phyloP scores from a whole-genome alignment of 2,113 vertebrate genomes.

The Anoura caudifer region DNA sequence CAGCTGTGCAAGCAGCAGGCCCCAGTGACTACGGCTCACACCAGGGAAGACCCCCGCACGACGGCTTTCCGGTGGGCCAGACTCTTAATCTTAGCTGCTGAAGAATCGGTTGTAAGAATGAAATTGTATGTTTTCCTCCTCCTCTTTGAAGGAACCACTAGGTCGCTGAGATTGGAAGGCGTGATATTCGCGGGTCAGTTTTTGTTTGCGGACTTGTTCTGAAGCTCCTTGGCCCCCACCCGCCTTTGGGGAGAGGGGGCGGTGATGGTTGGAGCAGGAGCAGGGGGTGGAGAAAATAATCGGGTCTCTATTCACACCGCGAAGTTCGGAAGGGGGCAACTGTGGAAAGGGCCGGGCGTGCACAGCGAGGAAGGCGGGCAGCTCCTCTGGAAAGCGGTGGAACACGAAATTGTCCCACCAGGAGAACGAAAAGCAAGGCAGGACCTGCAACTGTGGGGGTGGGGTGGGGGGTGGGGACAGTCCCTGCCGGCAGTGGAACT shows the following conservation, averaged over 20 bases:
- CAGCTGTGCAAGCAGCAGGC: neutral
- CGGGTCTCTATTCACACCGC: neutral
- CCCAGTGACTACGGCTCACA: neutral
- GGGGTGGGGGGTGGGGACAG: no score
- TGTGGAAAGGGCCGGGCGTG: neutral
- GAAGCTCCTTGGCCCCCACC: neutral
- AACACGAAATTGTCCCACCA: neutral
- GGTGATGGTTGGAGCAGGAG: neutral
- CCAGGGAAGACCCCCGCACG: neutral
- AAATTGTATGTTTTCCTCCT: conserved; percentile 2
- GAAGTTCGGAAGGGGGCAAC: neutral
- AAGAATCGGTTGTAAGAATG: neutral
- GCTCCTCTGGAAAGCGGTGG: neutral
- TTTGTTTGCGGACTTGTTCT: neutral
- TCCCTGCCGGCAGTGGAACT: neutral
- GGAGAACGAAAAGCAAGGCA: neutral
- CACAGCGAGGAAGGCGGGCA: accelerated
- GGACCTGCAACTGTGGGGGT: no score
- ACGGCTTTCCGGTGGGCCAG: neutral
- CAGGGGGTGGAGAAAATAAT: neutral
- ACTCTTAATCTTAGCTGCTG: neutral
- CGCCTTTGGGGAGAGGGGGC: neutral
- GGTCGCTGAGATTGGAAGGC: neutral
- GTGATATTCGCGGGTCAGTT: neutral
- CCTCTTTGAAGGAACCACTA: neutral